These are phyloP conservation scores for Heliconius himera DNA, from an alignment of 1,140 invertebrate species.

Conservation along the genomic window DNA sequence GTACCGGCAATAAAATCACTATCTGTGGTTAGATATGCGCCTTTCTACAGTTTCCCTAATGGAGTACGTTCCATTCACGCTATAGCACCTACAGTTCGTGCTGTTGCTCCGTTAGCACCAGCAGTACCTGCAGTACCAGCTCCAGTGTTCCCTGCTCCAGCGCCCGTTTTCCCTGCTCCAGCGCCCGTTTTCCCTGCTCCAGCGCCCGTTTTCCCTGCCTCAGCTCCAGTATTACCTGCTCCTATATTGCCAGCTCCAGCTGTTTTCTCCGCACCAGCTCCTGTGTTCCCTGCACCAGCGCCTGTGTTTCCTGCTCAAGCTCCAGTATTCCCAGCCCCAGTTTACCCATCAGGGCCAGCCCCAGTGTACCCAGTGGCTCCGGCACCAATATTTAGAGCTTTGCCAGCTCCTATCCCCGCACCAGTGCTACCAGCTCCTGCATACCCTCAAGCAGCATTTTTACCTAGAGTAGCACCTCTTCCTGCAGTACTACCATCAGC, in stretches of 20 bases:
- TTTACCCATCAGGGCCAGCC: slow-evolving; percentile 44
- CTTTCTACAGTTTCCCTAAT: slow-evolving; percentile 74
- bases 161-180: slow-evolving; percentile 42
- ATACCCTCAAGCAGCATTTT: slow-evolving; percentile 45
- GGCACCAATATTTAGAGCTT: slow-evolving; percentile 46
- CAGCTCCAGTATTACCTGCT: slow-evolving; percentile 37
- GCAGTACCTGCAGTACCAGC: slow-evolving; percentile 34
- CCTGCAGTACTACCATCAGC: slow-evolving; percentile 33
- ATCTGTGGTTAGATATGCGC: slow-evolving; percentile 70
- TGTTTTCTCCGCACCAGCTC: slow-evolving; percentile 27
- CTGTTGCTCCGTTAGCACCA: slow-evolving; percentile 36
- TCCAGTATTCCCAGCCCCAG: slow-evolving; percentile 44
- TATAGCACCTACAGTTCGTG: slow-evolving; percentile 53
- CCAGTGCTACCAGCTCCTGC: slow-evolving; percentile 51
- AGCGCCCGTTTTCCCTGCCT: slow-evolving; percentile 42
- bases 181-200: slow-evolving; percentile 43
- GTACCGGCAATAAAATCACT: slow-evolving; percentile 61
- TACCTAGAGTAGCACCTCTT: slow-evolving; percentile 50
- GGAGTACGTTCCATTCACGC: slow-evolving; percentile 67
- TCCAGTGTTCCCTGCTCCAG: too few relatives aligned
- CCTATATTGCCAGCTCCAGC: slow-evolving; percentile 41
- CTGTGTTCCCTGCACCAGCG: slow-evolving; percentile 32
- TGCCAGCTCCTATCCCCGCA: slow-evolving; percentile 42
- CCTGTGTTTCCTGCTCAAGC: slow-evolving; percentile 42
- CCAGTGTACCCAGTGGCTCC: slow-evolving; percentile 31